phyloP scores from a whole-genome alignment of 2,888 invertebrate genomes.

The Lycia hirtaria region DNA sequence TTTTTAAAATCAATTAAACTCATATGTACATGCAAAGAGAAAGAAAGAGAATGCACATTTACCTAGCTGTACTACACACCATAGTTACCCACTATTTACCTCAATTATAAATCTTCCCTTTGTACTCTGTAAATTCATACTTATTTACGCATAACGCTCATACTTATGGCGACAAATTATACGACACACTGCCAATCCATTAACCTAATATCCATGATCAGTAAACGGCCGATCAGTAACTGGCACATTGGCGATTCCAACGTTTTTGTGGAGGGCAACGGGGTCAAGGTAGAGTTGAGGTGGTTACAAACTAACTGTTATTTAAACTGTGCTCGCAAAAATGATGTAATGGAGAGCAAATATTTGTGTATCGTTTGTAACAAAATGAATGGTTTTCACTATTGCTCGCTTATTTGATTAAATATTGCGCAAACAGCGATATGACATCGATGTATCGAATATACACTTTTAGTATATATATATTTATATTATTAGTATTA shows the following conservation, averaged over 20 bases:
- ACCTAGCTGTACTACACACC: too few relatives aligned
- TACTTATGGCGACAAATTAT: neutral
- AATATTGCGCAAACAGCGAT: neutral
- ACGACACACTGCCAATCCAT: neutral
- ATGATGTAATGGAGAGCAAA: conserved; percentile 9
- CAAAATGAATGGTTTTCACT: conserved; percentile 4
- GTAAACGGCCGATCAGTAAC: neutral
- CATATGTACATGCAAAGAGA: too few relatives aligned
- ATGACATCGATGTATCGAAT: too few relatives aligned
- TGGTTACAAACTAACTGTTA: neutral
- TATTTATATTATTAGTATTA: too few relatives aligned
- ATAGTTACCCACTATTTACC: too few relatives aligned
- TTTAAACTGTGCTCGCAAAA: neutral
- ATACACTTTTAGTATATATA: too few relatives aligned
- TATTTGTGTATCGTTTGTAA: conserved; percentile 4
- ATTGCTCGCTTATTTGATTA: too few relatives aligned
- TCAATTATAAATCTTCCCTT: too few relatives aligned
- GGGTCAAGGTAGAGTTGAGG: conserved; percentile 6
- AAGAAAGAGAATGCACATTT: too few relatives aligned
- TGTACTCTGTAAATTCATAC: too few relatives aligned
- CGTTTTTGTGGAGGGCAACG: conserved; percentile 2
- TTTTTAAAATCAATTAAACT: too few relatives aligned
- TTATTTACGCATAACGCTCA: too few relatives aligned
- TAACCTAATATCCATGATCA: neutral
- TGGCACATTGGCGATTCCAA: conserved; percentile 1